phyloP scores from a whole-genome alignment of 2,888 invertebrate species.

The Drosophila testacea region DNA sequence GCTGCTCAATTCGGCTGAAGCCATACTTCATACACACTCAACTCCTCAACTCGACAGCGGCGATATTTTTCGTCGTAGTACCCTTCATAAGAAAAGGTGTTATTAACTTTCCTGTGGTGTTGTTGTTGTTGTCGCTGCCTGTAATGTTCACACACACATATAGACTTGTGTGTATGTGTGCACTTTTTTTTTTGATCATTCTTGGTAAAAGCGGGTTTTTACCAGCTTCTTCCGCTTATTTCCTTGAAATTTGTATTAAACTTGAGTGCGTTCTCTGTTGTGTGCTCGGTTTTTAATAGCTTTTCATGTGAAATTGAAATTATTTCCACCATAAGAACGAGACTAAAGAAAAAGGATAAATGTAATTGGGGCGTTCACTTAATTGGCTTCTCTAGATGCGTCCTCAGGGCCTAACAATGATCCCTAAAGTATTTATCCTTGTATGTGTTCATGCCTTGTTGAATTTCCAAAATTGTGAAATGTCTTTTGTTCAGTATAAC shows the following conservation, averaged over 20 bases:
- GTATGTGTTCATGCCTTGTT: background rate
- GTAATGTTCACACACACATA: conserved; percentile 35
- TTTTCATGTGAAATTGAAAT: conserved; percentile 77
- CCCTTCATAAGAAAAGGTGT: conserved; percentile 79
- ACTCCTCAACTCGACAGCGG: conserved; percentile 34
- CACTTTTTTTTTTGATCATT: conserved; percentile 71
- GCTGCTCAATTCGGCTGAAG: conserved; percentile 61
- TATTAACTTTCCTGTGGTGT: conserved; percentile 60
- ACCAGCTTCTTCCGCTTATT: conserved; percentile 80
- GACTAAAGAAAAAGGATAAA: conserved; percentile 57
- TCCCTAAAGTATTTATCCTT: background rate
- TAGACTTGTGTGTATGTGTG: conserved; percentile 42
- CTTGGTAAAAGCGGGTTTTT: conserved; percentile 76
- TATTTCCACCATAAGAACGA: conserved; percentile 43
- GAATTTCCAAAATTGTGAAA: background rate
- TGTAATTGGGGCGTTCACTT: conserved; percentile 61
- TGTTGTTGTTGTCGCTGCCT: conserved; percentile 9
- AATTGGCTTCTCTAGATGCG: conserved; percentile 61
- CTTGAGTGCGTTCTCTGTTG: conserved; percentile 60
- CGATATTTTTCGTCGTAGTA: conserved; percentile 63
- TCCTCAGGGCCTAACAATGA: conserved; percentile 24
- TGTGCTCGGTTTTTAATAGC: conserved; percentile 65
- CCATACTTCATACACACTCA: conserved; percentile 64
- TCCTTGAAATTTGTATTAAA: conserved; percentile 78
- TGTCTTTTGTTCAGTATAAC: background rate